phyloP scores from a whole-genome alignment of 2,113 vertebrate species.

The Calidris pygmaea region DNA sequence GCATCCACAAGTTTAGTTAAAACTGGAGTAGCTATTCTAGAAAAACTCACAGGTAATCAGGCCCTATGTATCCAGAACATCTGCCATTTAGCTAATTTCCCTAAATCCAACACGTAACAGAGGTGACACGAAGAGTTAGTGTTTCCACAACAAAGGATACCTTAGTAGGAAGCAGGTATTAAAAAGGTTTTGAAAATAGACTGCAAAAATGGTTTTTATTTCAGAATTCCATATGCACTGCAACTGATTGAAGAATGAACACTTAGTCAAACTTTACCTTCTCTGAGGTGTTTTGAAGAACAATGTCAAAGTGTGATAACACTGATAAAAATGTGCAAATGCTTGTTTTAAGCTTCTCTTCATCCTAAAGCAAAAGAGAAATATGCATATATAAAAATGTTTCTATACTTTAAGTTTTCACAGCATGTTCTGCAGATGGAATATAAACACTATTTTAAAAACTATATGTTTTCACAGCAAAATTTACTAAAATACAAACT shows the following conservation, averaged over 20 bases:
- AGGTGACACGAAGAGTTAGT: background rate
- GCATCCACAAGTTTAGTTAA: background rate
- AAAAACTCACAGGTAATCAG: background rate
- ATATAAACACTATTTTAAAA: background rate
- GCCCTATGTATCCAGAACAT: background rate
- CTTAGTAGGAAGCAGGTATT: background rate
- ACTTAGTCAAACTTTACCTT: conserved; percentile 72
- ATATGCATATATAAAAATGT: accelerated
- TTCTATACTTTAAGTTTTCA: background rate
- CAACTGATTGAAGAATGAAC: background rate
- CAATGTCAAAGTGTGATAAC: conserved; percentile 83
- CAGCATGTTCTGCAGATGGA: background rate
- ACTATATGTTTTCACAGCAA: background rate
- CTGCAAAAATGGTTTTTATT: background rate
- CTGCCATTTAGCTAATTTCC: background rate
- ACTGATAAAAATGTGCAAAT: conserved; percentile 92
- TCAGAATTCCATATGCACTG: background rate
- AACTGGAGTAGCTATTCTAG: background rate
- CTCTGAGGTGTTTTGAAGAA: conserved; percentile 80
- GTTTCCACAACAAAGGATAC: background rate
- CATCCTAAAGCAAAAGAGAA: conserved; percentile 75
- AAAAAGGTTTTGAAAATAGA: background rate
- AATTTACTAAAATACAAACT: background rate
- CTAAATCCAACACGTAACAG: background rate
- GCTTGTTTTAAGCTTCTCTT: conserved; percentile 90